Conservation (phyloP, 1,140 invertebrate genomes). For the Apis cerana region DNA sequence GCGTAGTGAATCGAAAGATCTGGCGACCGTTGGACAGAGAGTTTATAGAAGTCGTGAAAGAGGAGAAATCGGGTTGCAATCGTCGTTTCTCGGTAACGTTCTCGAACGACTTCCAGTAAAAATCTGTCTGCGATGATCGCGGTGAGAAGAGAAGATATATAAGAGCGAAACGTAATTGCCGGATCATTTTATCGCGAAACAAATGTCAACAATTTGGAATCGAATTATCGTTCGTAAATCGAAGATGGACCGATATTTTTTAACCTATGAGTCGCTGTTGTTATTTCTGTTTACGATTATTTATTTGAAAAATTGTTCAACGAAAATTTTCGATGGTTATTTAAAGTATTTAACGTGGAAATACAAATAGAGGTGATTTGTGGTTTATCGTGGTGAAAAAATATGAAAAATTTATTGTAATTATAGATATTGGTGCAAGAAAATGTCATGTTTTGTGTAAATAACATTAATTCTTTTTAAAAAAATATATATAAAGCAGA, state of each 20-base stretch:
- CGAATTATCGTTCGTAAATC: not conserved
- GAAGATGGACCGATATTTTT: not conserved
- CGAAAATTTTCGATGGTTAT: no score
- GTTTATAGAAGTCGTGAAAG: slow-evolving; percentile 18
- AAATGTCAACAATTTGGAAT: not conserved
- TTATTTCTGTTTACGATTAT: no score
- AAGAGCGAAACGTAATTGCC: not conserved
- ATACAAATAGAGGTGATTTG: no score
- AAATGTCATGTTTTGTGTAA: no score
- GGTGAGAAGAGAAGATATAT: not conserved
- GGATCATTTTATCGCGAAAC: not conserved
- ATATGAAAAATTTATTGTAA: no score
- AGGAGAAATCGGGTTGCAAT: not conserved
- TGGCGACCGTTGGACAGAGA: not conserved
- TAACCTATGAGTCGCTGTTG: no score
- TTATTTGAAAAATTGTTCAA: no score
- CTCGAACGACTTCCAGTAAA: not conserved
- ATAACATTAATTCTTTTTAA: no score
- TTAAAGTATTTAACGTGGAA: no score
- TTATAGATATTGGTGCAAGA: no score
- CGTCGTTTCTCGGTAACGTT: not conserved
- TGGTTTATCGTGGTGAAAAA: no score
- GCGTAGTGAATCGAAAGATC: slow-evolving; percentile 15
- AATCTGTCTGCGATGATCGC: not conserved
- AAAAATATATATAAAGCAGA: no score